phyloP scores from a whole-genome alignment of 2,113 vertebrate genomes.

The Anseranas semipalmata region DNA sequence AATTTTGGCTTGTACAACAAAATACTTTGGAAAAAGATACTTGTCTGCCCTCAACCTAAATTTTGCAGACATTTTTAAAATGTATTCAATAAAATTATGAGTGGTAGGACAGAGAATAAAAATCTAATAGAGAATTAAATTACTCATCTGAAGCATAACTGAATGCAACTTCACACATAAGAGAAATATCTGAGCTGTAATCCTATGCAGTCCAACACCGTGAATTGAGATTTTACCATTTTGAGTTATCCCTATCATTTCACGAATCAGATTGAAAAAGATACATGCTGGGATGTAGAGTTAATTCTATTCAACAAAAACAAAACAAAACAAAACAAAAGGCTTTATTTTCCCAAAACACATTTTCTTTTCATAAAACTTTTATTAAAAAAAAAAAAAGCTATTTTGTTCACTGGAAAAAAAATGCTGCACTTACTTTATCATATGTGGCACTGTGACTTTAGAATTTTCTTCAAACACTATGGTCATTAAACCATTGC shows the following conservation, averaged over 20 bases:
- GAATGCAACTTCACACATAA: not conserved
- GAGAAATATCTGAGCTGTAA: not conserved
- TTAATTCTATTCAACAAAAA: not conserved
- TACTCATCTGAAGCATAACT: not conserved
- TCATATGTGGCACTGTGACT: constrained; percentile 98
- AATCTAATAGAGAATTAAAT: not conserved
- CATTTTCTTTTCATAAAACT: not conserved
- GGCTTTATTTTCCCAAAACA: not conserved
- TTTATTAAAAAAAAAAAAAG: not conserved
- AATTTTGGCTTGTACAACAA: not conserved
- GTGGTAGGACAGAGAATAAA: not conserved
- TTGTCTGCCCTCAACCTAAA: not conserved
- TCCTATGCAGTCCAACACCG: not conserved
- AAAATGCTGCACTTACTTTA: constrained; percentile 87
- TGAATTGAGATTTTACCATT: not conserved
- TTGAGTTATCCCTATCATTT: not conserved
- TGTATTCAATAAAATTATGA: not conserved
- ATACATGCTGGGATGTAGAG: not conserved
- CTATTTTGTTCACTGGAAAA: not conserved
- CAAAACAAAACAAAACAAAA: not conserved
- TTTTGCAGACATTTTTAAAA: not conserved
- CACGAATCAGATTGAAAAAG: not conserved
- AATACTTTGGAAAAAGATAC: not conserved
- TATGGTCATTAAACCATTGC: constrained; percentile 98
- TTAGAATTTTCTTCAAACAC: constrained; percentile 99